Evolutionary conservation across 2,888 invertebrate genomes (phyloP), one percentile per base, ranked within the genome.

Genomic region (Smittia sp.): DNA sequence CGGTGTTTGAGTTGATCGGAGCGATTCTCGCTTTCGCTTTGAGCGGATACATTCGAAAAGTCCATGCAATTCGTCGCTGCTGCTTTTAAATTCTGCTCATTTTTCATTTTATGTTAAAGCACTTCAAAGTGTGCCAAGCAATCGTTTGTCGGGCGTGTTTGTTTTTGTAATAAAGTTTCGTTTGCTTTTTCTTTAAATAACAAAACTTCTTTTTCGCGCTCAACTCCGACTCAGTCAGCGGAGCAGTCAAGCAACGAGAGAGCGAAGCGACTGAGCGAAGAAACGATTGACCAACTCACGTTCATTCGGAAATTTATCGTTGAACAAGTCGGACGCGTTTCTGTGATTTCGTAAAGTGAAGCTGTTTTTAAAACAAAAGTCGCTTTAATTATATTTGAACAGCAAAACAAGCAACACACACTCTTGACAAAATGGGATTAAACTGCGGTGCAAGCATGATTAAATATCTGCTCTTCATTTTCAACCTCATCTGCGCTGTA

Each of bases 401-500:
- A 63, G 27, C 20, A 25, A 27, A 4, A 25, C 15, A 25, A 63
- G 63, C n/a, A 63, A 25, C 63, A 66, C 1, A 63, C 1, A 27
- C n/a, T 25, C 24, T 20, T 22, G 27, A 24, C 25, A 63, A 63
- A 63, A 73, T 73, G 73, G 73, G 73, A 25, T 20, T 73, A 27
- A 18, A 63, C 41, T 73, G 73, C 41, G 73, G 73, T 18, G 46
- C 65, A 11, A 73, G 73, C 25, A 24, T 73, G 25, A 65, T 73
- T 20, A 73, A 73, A 65, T 73, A 65, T 32, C 25, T 73, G 13
- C 24, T 73, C 4, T 73, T 73, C 20, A 11, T 73, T 6, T 73
- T 73, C 65, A 73, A 73, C 32, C 62, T 73, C 11, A 73, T 73
- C n/a, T 73, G 73, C 41, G 73, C 73, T 9, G 73, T 73, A 65